A percentile compares a stretch with the other conserved stretches of the same genome.
Evolutionary conservation across 2,113 vertebrate genomes (phyloP).

Genomic region (Genyomyrus donnyi): DNA sequence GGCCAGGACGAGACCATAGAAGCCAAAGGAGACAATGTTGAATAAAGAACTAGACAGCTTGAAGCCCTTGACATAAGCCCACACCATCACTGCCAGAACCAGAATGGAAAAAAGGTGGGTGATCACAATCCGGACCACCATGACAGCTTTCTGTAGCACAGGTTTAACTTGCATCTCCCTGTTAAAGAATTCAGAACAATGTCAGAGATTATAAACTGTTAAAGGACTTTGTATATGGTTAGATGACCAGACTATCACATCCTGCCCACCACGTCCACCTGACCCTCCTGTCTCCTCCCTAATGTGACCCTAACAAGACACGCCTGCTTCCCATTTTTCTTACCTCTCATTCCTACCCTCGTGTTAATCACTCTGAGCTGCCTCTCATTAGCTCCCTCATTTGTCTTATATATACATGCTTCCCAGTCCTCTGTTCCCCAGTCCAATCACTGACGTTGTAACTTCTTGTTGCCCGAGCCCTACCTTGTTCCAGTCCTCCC

Average conservation of each 20-base stretch:
- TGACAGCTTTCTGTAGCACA: slow-evolving; percentile 41
- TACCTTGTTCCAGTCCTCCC: not conserved
- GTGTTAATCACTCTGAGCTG: not conserved
- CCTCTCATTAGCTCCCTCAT: not conserved
- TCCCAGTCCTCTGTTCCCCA: not conserved
- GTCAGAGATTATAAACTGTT: slow-evolving; percentile 2
- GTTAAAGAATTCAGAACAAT: not conserved
- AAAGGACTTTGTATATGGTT: not conserved
- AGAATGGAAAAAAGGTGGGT: slow-evolving; percentile 72
- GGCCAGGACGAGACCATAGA: slow-evolving; percentile 74
- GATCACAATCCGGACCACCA: slow-evolving; percentile 44
- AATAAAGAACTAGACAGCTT: slow-evolving; percentile 59
- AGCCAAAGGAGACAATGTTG: slow-evolving; percentile 75
- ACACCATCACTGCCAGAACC: slow-evolving; percentile 65
- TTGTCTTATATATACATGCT: not conserved
- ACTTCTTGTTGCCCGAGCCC: not conserved
- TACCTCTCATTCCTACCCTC: not conserved
- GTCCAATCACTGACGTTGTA: not conserved
- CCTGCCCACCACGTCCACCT: not conserved
- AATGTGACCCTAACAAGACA: not conserved
- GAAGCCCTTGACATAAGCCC: slow-evolving; percentile 69
- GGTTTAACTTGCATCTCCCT: slow-evolving; percentile 55
- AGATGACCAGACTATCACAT: not conserved
- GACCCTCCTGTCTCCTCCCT: not conserved
- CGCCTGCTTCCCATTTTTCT: not conserved